Conservation (phyloP, 2,113 vertebrate species). For the Enhydra lutris region DNA sequence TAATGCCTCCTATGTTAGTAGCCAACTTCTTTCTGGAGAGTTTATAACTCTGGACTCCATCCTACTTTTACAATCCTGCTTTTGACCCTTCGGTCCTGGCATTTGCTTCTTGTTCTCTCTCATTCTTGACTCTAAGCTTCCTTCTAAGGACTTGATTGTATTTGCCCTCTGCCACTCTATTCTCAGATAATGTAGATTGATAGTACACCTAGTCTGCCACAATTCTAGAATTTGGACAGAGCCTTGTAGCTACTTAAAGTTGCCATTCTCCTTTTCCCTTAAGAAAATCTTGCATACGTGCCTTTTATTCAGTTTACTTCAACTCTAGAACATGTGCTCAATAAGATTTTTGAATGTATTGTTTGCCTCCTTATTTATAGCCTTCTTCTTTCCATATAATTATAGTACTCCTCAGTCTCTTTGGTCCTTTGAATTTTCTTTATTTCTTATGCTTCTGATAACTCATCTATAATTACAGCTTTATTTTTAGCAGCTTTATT, state of each 20-base stretch:
- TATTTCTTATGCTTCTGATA: not conserved
- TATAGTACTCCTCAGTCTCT: not conserved
- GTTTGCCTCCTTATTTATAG: not conserved
- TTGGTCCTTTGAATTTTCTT: not conserved
- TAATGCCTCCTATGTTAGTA: not conserved
- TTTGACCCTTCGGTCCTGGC: not conserved
- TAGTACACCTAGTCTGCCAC: too few species aligned
- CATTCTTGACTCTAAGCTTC: not conserved
- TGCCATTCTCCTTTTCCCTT: not conserved
- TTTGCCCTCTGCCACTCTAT: not conserved
- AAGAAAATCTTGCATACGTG: not conserved
- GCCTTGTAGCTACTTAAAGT: not conserved
- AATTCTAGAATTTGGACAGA: not conserved
- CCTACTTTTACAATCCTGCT: not conserved
- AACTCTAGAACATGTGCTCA: not conserved
- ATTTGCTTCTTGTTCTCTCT: not conserved
- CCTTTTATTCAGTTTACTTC: not conserved
- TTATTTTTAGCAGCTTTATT: not conserved
- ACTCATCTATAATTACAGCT: not conserved
- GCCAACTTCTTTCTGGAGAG: not conserved
- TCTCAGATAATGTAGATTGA: not conserved
- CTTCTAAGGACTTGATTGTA: not conserved
- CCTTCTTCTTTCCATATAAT: not conserved
- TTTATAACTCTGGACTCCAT: not conserved
- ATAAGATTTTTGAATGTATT: not conserved